A percentile compares a stretch with the other conserved stretches of the same genome.
These are phyloP conservation scores for Ephestia elutella DNA, from an alignment of 1,140 invertebrate genomes.

Conservation along the genomic window DNA sequence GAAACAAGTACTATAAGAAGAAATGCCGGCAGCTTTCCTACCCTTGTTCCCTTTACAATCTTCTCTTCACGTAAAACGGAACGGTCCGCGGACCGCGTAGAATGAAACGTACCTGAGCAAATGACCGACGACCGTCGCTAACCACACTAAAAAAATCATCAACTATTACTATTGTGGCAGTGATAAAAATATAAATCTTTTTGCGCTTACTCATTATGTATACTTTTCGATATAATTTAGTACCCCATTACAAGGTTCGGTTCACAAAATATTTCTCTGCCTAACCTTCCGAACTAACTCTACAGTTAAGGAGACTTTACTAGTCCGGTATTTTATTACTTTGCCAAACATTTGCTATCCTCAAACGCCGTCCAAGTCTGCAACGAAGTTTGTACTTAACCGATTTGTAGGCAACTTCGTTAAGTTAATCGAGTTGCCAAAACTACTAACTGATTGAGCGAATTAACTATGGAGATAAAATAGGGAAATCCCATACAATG, in stretches of 20 bases:
- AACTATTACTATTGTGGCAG: slow-evolving; percentile 57
- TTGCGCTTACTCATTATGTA: slow-evolving; percentile 33
- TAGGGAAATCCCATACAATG: neutral
- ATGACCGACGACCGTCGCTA: neutral
- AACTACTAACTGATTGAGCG: slow-evolving; percentile 11
- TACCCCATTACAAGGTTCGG: slow-evolving; percentile 31
- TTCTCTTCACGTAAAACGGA: slow-evolving; percentile 3
- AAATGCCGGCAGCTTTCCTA: neutral
- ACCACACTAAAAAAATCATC: neutral
- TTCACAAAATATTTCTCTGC: slow-evolving; percentile 63
- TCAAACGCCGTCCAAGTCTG: slow-evolving; percentile 12
- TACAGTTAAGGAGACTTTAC: slow-evolving; percentile 37
- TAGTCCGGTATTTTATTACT: slow-evolving; percentile 17
- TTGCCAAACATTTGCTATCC: slow-evolving; percentile 20
- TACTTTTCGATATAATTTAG: slow-evolving; percentile 48
- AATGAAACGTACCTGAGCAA: slow-evolving; percentile 6
- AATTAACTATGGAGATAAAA: neutral
- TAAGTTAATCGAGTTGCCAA: slow-evolving; percentile 17
- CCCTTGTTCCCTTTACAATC: slow-evolving; percentile 15
- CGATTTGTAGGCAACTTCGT: slow-evolving; percentile 31
- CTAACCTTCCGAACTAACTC: slow-evolving; percentile 42
- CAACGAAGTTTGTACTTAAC: slow-evolving; percentile 52
- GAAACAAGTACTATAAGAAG: slow-evolving; percentile 6
- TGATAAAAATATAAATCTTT: slow-evolving; percentile 66
- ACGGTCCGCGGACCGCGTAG: neutral